phyloP scores from a whole-genome alignment of 2,888 invertebrate genomes.

The Agrenia bidenticulata region DNA sequence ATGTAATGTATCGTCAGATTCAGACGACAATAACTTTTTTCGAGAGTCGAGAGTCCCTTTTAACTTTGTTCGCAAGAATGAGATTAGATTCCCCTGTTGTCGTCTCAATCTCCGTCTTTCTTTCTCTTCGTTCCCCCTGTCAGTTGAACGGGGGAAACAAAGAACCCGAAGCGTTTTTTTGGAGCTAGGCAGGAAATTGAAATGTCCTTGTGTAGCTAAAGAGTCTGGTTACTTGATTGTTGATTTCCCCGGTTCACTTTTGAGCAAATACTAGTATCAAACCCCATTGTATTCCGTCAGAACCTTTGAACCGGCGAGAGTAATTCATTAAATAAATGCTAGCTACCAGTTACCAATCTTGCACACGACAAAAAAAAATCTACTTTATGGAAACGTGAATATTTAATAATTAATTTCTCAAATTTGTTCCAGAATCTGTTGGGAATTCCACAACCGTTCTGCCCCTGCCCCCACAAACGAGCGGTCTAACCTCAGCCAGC shows the following conservation, averaged over 20 bases:
- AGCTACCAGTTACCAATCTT: too few relatives aligned
- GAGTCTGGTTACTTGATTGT: neutral
- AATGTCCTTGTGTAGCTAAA: neutral
- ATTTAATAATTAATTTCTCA: neutral
- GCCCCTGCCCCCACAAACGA: conserved; percentile 6
- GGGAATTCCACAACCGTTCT: conserved; percentile 23
- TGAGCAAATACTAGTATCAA: too few relatives aligned
- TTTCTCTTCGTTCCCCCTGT: neutral
- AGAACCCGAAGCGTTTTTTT: conserved; percentile 9
- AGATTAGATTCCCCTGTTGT: conserved; percentile 10
- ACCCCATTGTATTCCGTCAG: too few relatives aligned
- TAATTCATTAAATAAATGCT: neutral
- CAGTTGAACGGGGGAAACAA: neutral
- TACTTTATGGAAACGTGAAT: too few relatives aligned
- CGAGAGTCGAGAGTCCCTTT: neutral
- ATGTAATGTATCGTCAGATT: neutral
- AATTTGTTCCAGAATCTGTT: conserved; percentile 25
- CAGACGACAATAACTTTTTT: neutral
- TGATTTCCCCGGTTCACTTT: conserved; percentile 5
- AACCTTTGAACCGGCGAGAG: too few relatives aligned
- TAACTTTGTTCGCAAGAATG: neutral
- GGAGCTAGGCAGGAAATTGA: conserved; percentile 4
- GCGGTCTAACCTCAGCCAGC: neutral
- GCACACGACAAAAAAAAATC: too few relatives aligned
- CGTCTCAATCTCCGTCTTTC: conserved; percentile 14